A percentile compares a stretch with the other conserved stretches of the same genome.
phyloP scores from a whole-genome alignment of 2,888 invertebrate genomes.

The Diarsia dahlii region DNA sequence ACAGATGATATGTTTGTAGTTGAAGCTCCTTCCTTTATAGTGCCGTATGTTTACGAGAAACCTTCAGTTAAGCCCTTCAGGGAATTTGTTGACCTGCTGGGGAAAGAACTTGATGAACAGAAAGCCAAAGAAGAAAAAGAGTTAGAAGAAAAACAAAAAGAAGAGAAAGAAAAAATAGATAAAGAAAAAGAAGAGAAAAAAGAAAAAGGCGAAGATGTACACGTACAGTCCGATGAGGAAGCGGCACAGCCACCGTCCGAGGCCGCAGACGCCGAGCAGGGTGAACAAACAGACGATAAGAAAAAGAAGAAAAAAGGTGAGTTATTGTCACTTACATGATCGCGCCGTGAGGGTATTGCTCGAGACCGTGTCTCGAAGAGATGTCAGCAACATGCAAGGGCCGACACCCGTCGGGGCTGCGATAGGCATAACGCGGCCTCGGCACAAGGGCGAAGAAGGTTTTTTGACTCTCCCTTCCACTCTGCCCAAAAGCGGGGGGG shows the following conservation, averaged over 20 bases:
- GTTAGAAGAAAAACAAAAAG: constrained; percentile 77
- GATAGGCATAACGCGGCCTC: too few species aligned
- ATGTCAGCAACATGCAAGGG: too few species aligned
- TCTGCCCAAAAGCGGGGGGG: too few species aligned
- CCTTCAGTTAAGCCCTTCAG: constrained; percentile 95
- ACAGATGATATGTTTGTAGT: constrained; percentile 98
- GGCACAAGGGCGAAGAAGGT: too few species aligned
- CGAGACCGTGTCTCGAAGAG: too few species aligned
- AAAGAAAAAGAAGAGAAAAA: constrained; percentile 75
- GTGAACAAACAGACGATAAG: constrained; percentile 76
- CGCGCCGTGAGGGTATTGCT: not conserved
- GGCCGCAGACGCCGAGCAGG: constrained; percentile 68
- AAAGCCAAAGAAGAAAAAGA: constrained; percentile 90
- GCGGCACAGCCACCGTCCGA: constrained; percentile 1
- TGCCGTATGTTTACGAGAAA: constrained; percentile 98
- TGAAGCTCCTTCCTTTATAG: constrained; percentile 98
- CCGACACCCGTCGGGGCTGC: too few species aligned
- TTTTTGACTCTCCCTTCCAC: too few species aligned
- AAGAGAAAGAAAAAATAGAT: constrained; percentile 79
- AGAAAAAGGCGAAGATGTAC: constrained; percentile 77
- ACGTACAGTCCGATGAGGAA: constrained; percentile 74
- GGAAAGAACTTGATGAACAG: constrained; percentile 91
- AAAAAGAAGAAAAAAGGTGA: constrained; percentile 79
- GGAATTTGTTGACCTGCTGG: constrained; percentile 92
- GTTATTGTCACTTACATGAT: not conserved